A percentile compares a stretch with the other conserved stretches of the same genome.
Evolutionary conservation across 2,888 invertebrate species (phyloP).

Genomic region (Netelia melanura): DNA sequence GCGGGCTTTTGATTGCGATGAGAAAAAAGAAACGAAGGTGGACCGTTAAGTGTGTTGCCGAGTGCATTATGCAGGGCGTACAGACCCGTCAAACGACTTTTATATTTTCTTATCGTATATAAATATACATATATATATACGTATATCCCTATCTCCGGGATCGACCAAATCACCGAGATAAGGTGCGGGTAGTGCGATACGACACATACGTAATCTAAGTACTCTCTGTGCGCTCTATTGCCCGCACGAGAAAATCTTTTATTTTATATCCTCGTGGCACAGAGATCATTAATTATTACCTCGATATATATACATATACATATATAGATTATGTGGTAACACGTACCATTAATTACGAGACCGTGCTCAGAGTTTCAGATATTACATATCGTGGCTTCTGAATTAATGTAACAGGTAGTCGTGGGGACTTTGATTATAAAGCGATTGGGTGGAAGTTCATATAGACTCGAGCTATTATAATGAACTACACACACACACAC

Average conservation of each 20-base stretch:
- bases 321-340: background rate
- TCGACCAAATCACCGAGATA: conserved; percentile 60
- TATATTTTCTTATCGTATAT: background rate
- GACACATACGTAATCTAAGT: conserved; percentile 33
- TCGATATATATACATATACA: conserved; percentile 20
- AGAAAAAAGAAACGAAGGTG: conserved; percentile 16
- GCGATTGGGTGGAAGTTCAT: conserved; percentile 41
- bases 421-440: conserved; percentile 32
- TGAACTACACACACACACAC: background rate
- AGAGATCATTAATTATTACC: conserved; percentile 58
- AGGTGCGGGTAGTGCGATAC: conserved; percentile 26
- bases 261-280: conserved; percentile 40
- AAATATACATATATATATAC: background rate
- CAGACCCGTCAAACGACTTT: conserved; percentile 41
- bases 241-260: conserved; percentile 31
- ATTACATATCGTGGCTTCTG: conserved; percentile 49
- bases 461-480: conserved; percentile 18
- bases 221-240: conserved; percentile 22
- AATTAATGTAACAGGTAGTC: conserved; percentile 61
- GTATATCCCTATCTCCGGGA: conserved; percentile 37
- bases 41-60: conserved; percentile 36
- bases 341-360: conserved; percentile 55
- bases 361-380: conserved; percentile 41
- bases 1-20: conserved; percentile 10
- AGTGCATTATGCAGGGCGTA: conserved; percentile 16